Percentiles rank a stretch among this genome's conserved stretches.
Conservation (phyloP, 2,113 vertebrate species). For the Poeciliopsis occidentalis region DNA sequence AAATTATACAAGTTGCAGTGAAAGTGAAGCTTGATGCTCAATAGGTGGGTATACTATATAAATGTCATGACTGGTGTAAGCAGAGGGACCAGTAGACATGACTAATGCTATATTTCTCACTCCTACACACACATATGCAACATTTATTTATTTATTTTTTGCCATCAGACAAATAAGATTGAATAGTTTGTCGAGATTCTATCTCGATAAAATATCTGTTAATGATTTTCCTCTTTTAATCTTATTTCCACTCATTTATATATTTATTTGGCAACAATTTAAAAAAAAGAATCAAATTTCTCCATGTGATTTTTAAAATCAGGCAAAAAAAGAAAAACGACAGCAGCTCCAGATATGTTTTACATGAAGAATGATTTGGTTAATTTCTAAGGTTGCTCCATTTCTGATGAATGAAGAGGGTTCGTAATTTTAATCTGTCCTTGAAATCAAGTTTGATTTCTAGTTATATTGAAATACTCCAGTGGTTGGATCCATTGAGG, state of each 20-base stretch:
- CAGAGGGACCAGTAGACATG: conserved; percentile 27
- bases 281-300: neutral
- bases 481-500: neutral
- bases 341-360: neutral
- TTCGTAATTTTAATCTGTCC: neutral
- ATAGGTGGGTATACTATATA: neutral
- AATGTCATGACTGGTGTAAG: conserved; percentile 10
- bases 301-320: neutral
- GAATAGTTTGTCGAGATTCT: neutral
- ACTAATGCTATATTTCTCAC: conserved; percentile 18
- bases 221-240: neutral
- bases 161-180: conserved; percentile 2
- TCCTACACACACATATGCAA: conserved; percentile 28
- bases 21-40: neutral
- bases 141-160: neutral
- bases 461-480: neutral
- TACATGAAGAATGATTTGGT: neutral
- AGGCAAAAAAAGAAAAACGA: neutral
- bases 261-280: neutral
- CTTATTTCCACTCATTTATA: neutral
- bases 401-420: neutral
- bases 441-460: neutral
- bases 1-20: neutral
- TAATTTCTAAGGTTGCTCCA: conserved; percentile 11
- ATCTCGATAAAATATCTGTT: conserved; percentile 1